Conservation (phyloP, 1,140 invertebrate species). For the Euwallacea similis region DNA sequence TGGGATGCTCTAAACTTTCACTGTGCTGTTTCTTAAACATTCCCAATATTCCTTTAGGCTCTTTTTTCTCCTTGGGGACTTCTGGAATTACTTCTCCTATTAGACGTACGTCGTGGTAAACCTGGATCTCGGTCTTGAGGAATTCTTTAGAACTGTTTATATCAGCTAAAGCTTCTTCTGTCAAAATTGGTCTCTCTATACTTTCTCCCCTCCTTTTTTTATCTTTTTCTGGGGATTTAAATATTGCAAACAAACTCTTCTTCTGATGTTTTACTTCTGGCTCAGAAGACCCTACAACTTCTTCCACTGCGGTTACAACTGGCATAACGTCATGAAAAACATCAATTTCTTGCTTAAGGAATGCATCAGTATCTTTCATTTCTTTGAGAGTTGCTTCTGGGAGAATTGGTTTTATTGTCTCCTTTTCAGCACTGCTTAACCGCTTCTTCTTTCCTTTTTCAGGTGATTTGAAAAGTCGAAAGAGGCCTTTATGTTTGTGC, state of each 20-base stretch:
- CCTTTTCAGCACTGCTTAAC: slow-evolving; percentile 22
- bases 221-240: slow-evolving; percentile 23
- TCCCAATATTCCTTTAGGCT: slow-evolving; percentile 33
- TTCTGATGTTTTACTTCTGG: slow-evolving; percentile 15
- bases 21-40: slow-evolving; percentile 24
- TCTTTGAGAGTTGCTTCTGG: slow-evolving; percentile 32
- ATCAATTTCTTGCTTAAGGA: slow-evolving; percentile 41
- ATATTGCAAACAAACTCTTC: slow-evolving; percentile 33
- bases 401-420: slow-evolving; percentile 13
- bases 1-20: slow-evolving; percentile 1
- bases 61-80: slow-evolving; percentile 10
- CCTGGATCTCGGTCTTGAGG: slow-evolving; percentile 32
- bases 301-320: background rate
- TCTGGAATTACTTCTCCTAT: background rate
- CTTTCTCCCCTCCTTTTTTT: slow-evolving; percentile 24
- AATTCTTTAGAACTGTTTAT: slow-evolving; percentile 29
- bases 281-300: background rate
- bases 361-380: slow-evolving; percentile 37
- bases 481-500: slow-evolving; percentile 3
- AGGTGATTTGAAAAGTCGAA: slow-evolving; percentile 18
- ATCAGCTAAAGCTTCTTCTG: slow-evolving; percentile 15
- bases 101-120: slow-evolving; percentile 40
- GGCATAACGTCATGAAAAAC: slow-evolving; percentile 38
- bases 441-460: slow-evolving; percentile 7
- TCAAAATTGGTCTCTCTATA: slow-evolving; percentile 16